phyloP scores from a whole-genome alignment of 2,888 invertebrate species.

The Nudaria mundana region DNA sequence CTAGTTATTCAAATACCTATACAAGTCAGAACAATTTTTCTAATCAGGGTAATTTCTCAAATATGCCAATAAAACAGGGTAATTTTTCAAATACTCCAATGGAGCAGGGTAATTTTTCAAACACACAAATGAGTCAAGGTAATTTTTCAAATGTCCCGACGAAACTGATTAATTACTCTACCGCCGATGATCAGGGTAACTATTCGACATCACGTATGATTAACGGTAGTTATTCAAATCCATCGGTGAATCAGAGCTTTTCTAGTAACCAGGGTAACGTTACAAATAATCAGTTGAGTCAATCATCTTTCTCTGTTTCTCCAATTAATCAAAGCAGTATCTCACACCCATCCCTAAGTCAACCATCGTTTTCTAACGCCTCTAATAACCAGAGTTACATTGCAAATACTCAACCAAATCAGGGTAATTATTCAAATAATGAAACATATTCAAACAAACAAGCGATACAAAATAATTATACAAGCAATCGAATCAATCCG shows the following conservation, averaged over 20 bases:
- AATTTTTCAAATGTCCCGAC: conserved; percentile 14
- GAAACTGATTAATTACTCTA: conserved; percentile 9
- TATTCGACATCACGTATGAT: neutral
- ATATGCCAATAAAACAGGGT: conserved; percentile 1
- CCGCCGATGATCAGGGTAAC: conserved; percentile 4
- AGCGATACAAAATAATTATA: too few species aligned
- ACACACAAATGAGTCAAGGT: conserved; percentile 15
- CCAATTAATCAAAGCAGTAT: conserved; percentile 6
- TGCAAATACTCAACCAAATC: neutral
- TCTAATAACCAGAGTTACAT: neutral
- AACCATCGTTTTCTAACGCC: neutral
- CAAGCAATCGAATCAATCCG: too few species aligned
- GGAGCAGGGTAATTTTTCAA: conserved; percentile 6
- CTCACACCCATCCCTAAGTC: neutral
- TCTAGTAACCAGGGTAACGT: conserved; percentile 6
- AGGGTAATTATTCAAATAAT: neutral
- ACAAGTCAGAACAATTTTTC: conserved; percentile 17
- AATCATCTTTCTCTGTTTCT: conserved; percentile 9
- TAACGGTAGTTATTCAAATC: conserved; percentile 1
- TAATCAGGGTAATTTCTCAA: conserved; percentile 10
- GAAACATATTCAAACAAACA: too few species aligned
- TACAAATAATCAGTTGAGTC: conserved; percentile 7
- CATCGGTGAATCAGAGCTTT: conserved; percentile 11
- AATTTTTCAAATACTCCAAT: conserved; percentile 3
- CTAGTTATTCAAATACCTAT: conserved; percentile 3